Conservation (phyloP, 2,797 vertebrate species). For the Valencia hispanica region DNA sequence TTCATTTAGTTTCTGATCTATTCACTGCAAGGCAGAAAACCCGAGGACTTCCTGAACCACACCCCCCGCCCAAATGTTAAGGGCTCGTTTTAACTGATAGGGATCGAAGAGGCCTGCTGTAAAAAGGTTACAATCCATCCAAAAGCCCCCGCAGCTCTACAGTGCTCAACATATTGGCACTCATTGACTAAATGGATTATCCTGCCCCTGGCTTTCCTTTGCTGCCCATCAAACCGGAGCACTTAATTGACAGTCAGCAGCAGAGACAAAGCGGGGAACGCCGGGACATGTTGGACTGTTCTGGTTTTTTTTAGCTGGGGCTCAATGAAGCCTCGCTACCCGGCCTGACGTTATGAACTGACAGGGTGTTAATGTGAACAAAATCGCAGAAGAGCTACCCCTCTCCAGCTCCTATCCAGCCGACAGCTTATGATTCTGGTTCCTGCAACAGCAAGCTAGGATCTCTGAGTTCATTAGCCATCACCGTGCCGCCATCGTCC, state of each 20-base stretch:
- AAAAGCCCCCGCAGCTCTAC: constrained; percentile 35
- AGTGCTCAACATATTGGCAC: constrained; percentile 43
- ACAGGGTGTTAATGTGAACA: constrained; percentile 56
- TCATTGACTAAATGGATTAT: constrained; percentile 55
- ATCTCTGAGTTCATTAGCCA: constrained; percentile 33
- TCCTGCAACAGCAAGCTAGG: neutral
- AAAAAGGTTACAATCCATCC: constrained; percentile 53
- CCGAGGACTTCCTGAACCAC: constrained; percentile 50
- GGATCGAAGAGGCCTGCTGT: constrained; percentile 57
- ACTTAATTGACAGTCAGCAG: constrained; percentile 40
- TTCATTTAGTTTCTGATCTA: constrained; percentile 27
- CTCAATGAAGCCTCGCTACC: neutral
- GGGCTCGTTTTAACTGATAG: constrained; percentile 37
- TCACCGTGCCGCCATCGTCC: constrained; percentile 32
- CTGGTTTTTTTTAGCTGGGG: constrained; percentile 18
- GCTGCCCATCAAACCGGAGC: constrained; percentile 55
- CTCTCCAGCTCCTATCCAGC: constrained; percentile 29
- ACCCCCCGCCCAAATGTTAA: constrained; percentile 36
- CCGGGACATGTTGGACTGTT: constrained; percentile 23
- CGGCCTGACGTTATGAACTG: constrained; percentile 34
- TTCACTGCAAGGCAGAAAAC: constrained; percentile 20
- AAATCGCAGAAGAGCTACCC: constrained; percentile 48
- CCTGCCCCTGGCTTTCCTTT: constrained; percentile 30
- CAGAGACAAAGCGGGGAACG: neutral
- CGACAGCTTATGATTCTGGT: constrained; percentile 8